Evolutionary conservation across 2,113 vertebrate species (phyloP), one percentile per base, ranked within the genome.

Genomic region (Limnothrissa miodon): DNA sequence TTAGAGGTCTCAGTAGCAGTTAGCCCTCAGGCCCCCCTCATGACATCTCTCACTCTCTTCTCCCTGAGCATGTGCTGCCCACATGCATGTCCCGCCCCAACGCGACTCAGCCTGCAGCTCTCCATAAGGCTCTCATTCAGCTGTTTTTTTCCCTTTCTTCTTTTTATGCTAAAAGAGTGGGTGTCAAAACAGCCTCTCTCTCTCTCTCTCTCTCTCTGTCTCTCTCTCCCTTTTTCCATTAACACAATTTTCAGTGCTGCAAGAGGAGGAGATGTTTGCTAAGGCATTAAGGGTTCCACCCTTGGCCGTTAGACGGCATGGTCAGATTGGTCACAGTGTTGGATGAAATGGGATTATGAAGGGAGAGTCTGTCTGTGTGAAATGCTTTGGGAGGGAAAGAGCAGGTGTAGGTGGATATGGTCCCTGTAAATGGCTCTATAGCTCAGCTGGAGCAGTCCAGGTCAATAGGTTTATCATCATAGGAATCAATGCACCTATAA

Each of bases 21-120:
- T 11, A 66, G 59, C 29, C 59, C 13, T 9, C 25, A 59, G 53
- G 53, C 59, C 59, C 25, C 29, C 88, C 89, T 88, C 78, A 90
- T 90, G 88, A 89, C 89, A 88, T 86, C 79, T 83, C 86, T 88
- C 87, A 82, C 87, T 90, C 86, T 92, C 89, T 87, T 83, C 87
- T 78, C 81, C 80, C 53, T 81, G 84, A 91, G 90, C 92, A 92
- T 93, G 91, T 93, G 93, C 87, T 81, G 80, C 85, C 91, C 91
- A 93, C 91, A 91, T 90, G 92, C 85, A 86, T 81, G 80, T 87
- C 80, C 17, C 79, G 39, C 84, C n/a, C 29, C 88, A 84, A 78
- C 82, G 85, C 83, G 10, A 21, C 7, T 80, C 87, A 87, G 85
- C 82, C 81, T 83, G 86, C 48, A 53, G 59, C 83, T 87, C 90